Evolutionary conservation across 1,140 invertebrate species (phyloP).

Genomic region (Drosophila nasuta): DNA sequence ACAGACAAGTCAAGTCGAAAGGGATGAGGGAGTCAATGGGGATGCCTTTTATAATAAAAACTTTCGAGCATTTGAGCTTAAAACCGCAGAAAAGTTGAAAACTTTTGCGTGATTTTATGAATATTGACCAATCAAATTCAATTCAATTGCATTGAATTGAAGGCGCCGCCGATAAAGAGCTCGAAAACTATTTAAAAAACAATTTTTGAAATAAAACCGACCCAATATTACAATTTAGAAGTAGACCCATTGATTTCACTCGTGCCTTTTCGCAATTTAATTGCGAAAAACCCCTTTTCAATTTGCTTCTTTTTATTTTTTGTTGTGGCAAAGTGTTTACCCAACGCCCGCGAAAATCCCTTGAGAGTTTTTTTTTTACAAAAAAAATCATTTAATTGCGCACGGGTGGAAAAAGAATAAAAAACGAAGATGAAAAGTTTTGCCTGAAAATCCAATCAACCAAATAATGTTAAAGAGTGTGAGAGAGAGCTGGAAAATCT

Average conservation of each 20-base stretch:
- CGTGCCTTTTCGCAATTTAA: slow-evolving; percentile 55
- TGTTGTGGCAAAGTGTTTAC: slow-evolving; percentile 19
- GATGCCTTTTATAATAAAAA: slow-evolving; percentile 61
- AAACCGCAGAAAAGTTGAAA: slow-evolving; percentile 77
- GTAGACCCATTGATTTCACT: slow-evolving; percentile 30
- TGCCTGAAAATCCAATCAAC: slow-evolving; percentile 60
- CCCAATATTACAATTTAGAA: slow-evolving; percentile 46
- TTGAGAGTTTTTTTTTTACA: slow-evolving; percentile 12
- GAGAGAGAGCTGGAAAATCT: slow-evolving; percentile 36
- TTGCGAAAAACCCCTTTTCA: slow-evolving; percentile 42
- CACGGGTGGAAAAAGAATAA: slow-evolving; percentile 23
- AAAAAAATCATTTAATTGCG: slow-evolving; percentile 54
- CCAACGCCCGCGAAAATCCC: slow-evolving; percentile 33
- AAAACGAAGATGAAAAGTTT: slow-evolving; percentile 16
- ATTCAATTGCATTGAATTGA: slow-evolving; percentile 52
- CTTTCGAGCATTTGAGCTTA: slow-evolving; percentile 58
- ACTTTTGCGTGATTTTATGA: slow-evolving; percentile 70
- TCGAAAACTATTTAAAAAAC: slow-evolving; percentile 77
- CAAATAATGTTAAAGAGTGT: slow-evolving; percentile 39
- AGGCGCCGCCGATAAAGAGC: slow-evolving; percentile 54
- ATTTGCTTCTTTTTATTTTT: background rate
- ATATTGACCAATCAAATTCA: slow-evolving; percentile 79
- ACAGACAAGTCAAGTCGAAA: slow-evolving; percentile 20
- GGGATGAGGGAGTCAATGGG: slow-evolving; percentile 1
- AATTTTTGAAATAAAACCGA: slow-evolving; percentile 53